phyloP scores from a whole-genome alignment of 2,113 vertebrate species.

The Percina caprodes region DNA sequence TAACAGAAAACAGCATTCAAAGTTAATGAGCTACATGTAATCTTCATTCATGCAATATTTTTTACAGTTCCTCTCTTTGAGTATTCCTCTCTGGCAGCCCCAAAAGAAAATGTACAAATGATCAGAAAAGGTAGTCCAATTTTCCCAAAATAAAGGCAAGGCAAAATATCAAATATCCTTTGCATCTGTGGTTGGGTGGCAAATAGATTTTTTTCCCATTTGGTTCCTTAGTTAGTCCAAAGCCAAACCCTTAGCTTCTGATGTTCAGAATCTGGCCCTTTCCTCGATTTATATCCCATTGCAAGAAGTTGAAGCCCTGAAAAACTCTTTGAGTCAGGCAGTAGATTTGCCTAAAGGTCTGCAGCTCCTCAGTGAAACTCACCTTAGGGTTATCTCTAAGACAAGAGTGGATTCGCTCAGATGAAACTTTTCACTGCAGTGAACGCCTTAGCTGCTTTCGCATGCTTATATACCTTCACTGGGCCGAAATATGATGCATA shows the following conservation, averaged over 20 bases:
- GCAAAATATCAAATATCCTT: constrained; percentile 69
- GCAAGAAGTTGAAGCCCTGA: constrained; percentile 53
- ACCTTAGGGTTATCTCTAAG: constrained; percentile 79
- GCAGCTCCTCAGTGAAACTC: constrained; percentile 76
- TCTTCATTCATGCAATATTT: constrained; percentile 46
- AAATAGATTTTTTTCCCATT: constrained; percentile 42
- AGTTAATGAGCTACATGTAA: constrained; percentile 36
- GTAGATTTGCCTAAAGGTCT: constrained; percentile 33
- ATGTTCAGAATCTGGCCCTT: constrained; percentile 49
- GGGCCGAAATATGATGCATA: constrained; percentile 84
- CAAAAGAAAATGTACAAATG: constrained; percentile 46
- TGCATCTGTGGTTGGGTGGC: constrained; percentile 56
- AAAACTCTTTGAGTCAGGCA: constrained; percentile 20
- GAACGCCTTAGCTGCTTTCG: constrained; percentile 37
- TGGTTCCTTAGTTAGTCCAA: constrained; percentile 66
- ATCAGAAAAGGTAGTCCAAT: constrained; percentile 72
- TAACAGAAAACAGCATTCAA: constrained; percentile 10
- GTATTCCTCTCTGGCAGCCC: constrained; percentile 57
- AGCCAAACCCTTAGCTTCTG: constrained; percentile 54
- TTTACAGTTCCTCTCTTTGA: constrained; percentile 44
- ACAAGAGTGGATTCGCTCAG: constrained; percentile 75
- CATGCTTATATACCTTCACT: constrained; percentile 83
- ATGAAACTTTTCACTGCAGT: constrained; percentile 84
- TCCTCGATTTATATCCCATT: constrained; percentile 57
- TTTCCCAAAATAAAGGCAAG: constrained; percentile 64